Base-by-base conservation (phyloP, 2,797 vertebrate species). In the Brachymystax lenok region DNA sequence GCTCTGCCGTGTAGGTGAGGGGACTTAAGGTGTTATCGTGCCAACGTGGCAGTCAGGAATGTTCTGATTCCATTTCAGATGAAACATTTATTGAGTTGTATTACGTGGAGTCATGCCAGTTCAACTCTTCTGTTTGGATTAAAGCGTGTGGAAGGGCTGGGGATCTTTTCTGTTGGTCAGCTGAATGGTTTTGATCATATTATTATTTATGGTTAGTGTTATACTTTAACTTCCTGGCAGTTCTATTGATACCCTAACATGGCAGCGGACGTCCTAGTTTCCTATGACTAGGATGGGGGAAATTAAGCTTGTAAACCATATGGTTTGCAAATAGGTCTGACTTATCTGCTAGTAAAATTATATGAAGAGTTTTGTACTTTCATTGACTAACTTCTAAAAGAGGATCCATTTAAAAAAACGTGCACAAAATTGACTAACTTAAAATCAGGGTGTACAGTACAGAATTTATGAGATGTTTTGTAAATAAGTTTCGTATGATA, bases 1-100 rank as follows among this genome's bases (percentile, higher is more conserved):
- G 96, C 89, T 99, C 98, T 0, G 96, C 98, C 33, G 96, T 99
- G 64, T 99, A 46, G 56, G 1, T 13, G 12, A 3, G 1, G 24
- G 24, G 54, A n/a, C 54, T 63, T 63, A n/a, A 6, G 59, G 21
- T 24, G 40, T 46, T 46, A 10, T 46, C 40, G 40, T 46, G 40
- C 59, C 21, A 10, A 63, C 17, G 21, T 63, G 59, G 21, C 59
- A 63, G 10, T 10, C 59, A 63, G 21, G 59, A 63, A 24, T 63
- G 59, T 63, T 63, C 24, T 21, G n/a, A 24, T 63, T 63, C 21
- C n/a, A 61, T 61, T 21, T 61, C n/a, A 63, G 5, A 24, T 3
- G 1, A 27, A 3, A 63, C 59, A 46, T 19, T 12, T 27, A 21
- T 24, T 12, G 59, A 63, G 24, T 61, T 21, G 7, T 61, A 24